These are phyloP conservation scores for Drosophila greeni DNA, from an alignment of 2,888 invertebrate genomes.

Conservation along the genomic window DNA sequence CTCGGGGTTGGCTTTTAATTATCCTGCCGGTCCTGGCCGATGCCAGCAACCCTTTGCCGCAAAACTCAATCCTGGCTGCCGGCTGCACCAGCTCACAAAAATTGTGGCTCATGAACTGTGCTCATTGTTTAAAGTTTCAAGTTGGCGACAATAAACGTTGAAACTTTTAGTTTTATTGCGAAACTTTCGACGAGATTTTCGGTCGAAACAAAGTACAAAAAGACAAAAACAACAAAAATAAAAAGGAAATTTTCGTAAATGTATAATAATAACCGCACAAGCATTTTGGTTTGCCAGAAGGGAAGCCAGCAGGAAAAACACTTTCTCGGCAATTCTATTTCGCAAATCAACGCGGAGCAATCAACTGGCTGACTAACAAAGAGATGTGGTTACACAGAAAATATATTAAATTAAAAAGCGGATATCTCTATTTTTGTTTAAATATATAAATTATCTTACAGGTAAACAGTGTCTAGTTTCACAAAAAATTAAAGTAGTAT, in stretches of 20 bases:
- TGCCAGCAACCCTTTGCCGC: constrained; percentile 49
- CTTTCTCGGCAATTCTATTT: constrained; percentile 50
- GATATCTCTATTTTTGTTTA: background rate
- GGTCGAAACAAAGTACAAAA: constrained; percentile 58
- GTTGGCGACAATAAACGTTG: constrained; percentile 72
- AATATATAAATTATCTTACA: background rate
- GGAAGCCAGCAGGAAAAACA: constrained; percentile 50
- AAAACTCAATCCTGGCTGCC: constrained; percentile 16
- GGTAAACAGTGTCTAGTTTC: background rate
- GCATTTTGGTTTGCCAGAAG: constrained; percentile 51
- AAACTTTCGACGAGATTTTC: constrained; percentile 71
- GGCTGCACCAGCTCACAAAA: constrained; percentile 27
- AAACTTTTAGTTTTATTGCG: constrained; percentile 71
- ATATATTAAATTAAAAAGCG: background rate
- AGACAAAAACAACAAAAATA: constrained; percentile 23
- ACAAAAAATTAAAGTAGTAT: background rate
- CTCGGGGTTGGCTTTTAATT: constrained; percentile 61
- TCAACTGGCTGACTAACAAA: constrained; percentile 24
- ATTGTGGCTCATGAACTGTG: constrained; percentile 70
- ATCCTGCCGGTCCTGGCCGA: constrained; percentile 60
- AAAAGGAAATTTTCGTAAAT: constrained; percentile 49
- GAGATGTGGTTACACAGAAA: background rate
- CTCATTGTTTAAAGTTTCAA: constrained; percentile 71
- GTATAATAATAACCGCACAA: constrained; percentile 70
- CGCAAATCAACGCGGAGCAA: constrained; percentile 52